Evolutionary conservation across 2,888 invertebrate species (phyloP).

Genomic region (Xestia xanthographa): DNA sequence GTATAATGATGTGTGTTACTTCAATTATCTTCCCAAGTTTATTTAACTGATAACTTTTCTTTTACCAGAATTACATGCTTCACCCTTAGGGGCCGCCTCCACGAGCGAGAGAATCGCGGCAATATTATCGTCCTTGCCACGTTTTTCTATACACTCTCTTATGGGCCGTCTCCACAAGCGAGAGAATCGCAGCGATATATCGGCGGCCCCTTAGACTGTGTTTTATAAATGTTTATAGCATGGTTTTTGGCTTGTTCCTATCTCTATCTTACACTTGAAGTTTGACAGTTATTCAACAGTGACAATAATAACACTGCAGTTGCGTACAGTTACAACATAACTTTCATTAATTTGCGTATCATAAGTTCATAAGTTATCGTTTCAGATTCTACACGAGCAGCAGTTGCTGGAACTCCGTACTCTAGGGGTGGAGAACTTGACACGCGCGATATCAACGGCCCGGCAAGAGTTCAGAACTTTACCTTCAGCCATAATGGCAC

Average conservation of each 20-base stretch:
- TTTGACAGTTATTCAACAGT: not conserved
- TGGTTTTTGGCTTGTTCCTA: not conserved
- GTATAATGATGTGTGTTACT: not conserved
- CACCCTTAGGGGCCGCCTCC: too few species aligned
- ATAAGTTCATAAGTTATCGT: conserved; percentile 28
- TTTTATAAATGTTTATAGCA: not conserved
- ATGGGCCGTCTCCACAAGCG: too few species aligned
- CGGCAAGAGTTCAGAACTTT: conserved; percentile 91
- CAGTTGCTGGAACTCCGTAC: conserved; percentile 87
- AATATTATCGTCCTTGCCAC: too few species aligned
- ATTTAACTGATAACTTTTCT: not conserved
- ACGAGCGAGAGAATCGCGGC: too few species aligned
- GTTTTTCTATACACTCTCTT: too few species aligned
- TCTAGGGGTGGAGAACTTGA: conserved; percentile 89
- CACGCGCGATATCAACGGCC: conserved; percentile 90
- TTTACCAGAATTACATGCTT: not conserved
- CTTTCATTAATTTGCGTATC: not conserved
- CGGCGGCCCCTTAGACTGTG: not conserved
- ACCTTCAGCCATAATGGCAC: conserved; percentile 90
- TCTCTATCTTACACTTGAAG: not conserved
- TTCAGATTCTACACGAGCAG: conserved; percentile 89
- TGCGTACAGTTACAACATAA: not conserved
- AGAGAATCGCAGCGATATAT: too few species aligned
- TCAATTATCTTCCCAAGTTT: not conserved
- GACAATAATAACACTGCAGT: not conserved